Base-by-base conservation (phyloP, 2,797 vertebrate species). In the Acropternis orthonyx region DNA sequence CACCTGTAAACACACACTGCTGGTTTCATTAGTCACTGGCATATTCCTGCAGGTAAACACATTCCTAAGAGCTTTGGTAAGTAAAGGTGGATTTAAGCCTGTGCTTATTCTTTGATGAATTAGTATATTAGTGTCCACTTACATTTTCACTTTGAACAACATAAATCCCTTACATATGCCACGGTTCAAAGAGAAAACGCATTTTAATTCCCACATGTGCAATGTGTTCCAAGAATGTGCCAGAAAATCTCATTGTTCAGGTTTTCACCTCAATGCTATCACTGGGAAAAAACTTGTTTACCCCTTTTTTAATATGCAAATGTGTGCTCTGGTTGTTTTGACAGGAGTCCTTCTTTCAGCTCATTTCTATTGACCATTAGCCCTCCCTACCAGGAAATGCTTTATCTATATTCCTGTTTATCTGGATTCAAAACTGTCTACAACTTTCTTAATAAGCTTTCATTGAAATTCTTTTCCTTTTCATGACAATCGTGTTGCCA, bases 91-190 rank as follows among this genome's bases (percentile, higher is more conserved):
- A 88, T 87, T 95, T 94, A 66, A 95, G 79, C 65, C 89, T 37
- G 46, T 75, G 90, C 49, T 95, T 62, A 86, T 55, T 80, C 94
- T 90, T 94, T 94, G 95, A 95, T 92, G 93, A 86, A 93, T 95
- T 85, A 32, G 79, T 79, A 89, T 80, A 71, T 95, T 91, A 89
- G 82, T 39, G 34, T 93, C 89, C 91, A 80, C 91, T 96, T 83
- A 82, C 2, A 1, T 61, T 90, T 65, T 77, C 10, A 65, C 93
- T 96, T 96, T 95, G 94, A 96, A 85, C 82, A 89, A 68, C 81
- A 83, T 8, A 93, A 96, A 96, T 94, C 94, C 95, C 72, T 88
- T 22, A 69, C 85, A 68, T 61, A 59, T n/a, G 37, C 87, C 85
- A 12, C 1, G 24, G 32, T 93, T 95, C 94, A 93, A 94, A 96